Base-by-base conservation (phyloP, 1,140 invertebrate species). In the Apis mellifera region DNA sequence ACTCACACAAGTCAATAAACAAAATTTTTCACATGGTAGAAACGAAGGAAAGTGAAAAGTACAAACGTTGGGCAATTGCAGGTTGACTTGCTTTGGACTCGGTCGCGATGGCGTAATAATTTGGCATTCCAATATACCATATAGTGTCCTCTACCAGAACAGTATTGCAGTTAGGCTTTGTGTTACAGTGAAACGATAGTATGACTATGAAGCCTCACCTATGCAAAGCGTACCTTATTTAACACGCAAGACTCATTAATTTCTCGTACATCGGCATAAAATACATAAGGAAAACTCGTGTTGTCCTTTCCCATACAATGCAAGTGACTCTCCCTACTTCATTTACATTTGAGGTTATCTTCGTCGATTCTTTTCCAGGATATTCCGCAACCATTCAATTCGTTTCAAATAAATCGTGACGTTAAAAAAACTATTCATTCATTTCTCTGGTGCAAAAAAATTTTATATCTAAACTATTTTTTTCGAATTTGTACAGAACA, bases 41-140 rank as follows among this genome's bases (percentile, higher is more conserved):
- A 84, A 70, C 75, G 82, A 90, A 88, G 90, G 89, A 92, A 91
- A 92, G 91, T 91, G 89, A 93, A 93, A 93, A 93, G 91, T 92
- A 89, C 82, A 89, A 42, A 86, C 79, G 90, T 93, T 93, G 89
- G 88, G 93, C 91, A 93, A 93, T 90, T 90, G 62, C 85, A 79
- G 83, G 70, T 86, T 90, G 85, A 84, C 85, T 89, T 83, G 87
- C 85, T 89, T 87, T 88, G 70, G 89, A 91, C 87, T 88, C 88
- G 87, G 86, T 82, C 66, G 55, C 65, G 84, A 86, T 94, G 92
- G 90, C 90, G 93, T 92, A 94, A 94, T 84, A 92, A 93, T 94
- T 94, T 92, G 93, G 90, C 90, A 94, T 94, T 93, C 92, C 92
- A 79, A 90, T 92, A 85, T 88, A 75, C 78, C 73, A 15, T 82